Evolutionary conservation across 2,888 invertebrate genomes (phyloP), one percentile per base, ranked within the genome.

Genomic region (Hofmannophila pseudospretella): DNA sequence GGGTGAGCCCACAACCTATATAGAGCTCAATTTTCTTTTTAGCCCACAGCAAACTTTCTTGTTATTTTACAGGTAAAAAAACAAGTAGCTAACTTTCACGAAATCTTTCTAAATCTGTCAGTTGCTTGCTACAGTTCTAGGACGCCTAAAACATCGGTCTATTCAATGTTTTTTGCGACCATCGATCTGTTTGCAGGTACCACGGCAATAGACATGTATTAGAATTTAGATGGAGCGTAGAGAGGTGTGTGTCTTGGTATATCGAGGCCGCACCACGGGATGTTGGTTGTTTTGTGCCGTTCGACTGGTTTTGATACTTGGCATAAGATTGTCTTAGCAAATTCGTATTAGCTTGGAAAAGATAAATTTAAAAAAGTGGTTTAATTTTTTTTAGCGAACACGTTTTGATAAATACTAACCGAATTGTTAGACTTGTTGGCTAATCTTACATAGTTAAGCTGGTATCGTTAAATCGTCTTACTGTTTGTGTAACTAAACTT

Each of bases 201-300:
- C 12, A 26, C 19, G 28, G 14, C 14, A n/a, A 28, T 38, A 38
- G 36, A 31, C 33, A 30, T 40, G 28, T 31, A 32, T 35, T 33
- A 40, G 32, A 16, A 16, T 16, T 29, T 66, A 67, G 73, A 68
- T 71, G 67, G 65, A 73, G 62, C 67, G 70, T 67, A 62, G 67
- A 71, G 73, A 69, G 68, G 69, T 62, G 62, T 58, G 7, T 53
- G 44, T 55, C 44, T 52, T 44, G 62, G 59, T 70, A 74, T 76
- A 82, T 78, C 78, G 84, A 80, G 84, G 84, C 78, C 84, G 73
- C 54, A 51, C 56, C 58, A 54, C 32, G 70, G 71, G 77, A 75
- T 72, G 65, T 58, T 57, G 62, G 65, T 52, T 61, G 48, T 48
- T 66, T 34, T 53, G 54, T 32, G 5, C 1, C 33, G 60, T 41